Evolutionary conservation across 2,797 vertebrate genomes (phyloP).

Genomic region (Phoebastria nigripes): DNA sequence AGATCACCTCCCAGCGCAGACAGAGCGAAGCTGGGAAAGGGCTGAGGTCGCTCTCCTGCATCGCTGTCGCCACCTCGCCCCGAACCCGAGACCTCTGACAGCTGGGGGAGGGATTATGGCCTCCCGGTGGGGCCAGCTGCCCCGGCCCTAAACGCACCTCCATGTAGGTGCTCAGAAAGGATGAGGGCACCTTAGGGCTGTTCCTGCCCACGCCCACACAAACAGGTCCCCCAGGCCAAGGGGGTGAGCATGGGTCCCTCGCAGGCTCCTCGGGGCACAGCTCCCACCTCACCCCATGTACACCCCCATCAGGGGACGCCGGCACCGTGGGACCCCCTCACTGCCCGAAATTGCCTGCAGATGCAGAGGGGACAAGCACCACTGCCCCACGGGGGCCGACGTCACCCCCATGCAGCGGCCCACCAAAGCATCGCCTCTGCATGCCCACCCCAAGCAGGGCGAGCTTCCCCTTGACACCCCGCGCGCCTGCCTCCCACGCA

Average conservation of each 20-base stretch:
- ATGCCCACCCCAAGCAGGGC: fast-evolving
- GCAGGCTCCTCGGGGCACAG: neutral
- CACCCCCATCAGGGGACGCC: fast-evolving
- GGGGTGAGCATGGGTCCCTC: fast-evolving
- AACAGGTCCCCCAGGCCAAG: fast-evolving
- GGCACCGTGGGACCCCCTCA: neutral
- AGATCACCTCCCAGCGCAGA: neutral
- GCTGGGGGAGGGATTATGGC: fast-evolving
- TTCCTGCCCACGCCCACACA: neutral
- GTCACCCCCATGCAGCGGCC: fast-evolving
- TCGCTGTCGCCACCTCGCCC: neutral
- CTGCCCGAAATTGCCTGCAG: fast-evolving
- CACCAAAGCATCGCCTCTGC: neutral
- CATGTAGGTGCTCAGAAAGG: fast-evolving
- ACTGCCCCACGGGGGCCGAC: fast-evolving
- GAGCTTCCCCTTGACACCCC: neutral
- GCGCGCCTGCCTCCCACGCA: fast-evolving
- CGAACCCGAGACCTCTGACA: fast-evolving
- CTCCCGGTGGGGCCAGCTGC: too few relatives aligned
- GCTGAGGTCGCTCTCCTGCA: neutral
- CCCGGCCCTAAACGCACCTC: fast-evolving
- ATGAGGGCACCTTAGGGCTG: neutral
- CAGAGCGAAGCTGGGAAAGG: neutral
- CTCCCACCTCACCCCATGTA: neutral
- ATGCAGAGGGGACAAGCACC: neutral